Conservation (phyloP, 1,140 invertebrate species). For the Drosophila kurseongensis region DNA sequence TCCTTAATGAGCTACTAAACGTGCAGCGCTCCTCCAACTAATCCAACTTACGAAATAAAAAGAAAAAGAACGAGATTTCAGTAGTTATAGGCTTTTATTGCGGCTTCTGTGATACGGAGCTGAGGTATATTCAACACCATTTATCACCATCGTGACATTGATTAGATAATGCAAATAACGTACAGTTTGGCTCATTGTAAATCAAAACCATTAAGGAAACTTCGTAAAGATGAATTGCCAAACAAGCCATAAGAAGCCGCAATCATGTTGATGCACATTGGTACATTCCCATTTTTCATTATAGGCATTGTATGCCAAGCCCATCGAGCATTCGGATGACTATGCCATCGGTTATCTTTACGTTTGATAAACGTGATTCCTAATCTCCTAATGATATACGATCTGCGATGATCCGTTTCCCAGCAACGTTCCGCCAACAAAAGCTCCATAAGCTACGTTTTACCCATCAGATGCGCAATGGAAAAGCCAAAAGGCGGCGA, state of each 20-base stretch:
- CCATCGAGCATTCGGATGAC: conserved; percentile 20
- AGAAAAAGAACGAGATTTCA: no score
- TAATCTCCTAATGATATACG: conserved; percentile 43
- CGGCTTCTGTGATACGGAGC: no score
- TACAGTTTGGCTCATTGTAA: no score
- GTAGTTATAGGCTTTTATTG: no score
- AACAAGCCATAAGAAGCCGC: background rate
- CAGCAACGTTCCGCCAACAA: background rate
- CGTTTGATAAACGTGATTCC: conserved; percentile 11
- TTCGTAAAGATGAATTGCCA: no score
- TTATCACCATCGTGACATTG: no score
- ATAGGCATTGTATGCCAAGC: conserved; percentile 1
- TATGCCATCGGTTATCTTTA: conserved; percentile 29
- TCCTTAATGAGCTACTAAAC: no score
- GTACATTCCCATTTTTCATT: background rate
- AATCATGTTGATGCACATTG: background rate
- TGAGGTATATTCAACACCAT: no score
- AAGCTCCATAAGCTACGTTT: conserved; percentile 4
- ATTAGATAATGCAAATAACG: no score
- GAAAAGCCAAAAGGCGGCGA: conserved; percentile 22
- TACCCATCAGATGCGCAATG: conserved; percentile 12
- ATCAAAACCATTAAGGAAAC: no score
- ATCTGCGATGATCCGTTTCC: conserved; percentile 2
- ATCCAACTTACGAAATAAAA: no score
- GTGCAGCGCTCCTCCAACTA: no score